Evolutionary conservation across 1,140 invertebrate genomes (phyloP).

Genomic region (Lucilia cuprina): DNA sequence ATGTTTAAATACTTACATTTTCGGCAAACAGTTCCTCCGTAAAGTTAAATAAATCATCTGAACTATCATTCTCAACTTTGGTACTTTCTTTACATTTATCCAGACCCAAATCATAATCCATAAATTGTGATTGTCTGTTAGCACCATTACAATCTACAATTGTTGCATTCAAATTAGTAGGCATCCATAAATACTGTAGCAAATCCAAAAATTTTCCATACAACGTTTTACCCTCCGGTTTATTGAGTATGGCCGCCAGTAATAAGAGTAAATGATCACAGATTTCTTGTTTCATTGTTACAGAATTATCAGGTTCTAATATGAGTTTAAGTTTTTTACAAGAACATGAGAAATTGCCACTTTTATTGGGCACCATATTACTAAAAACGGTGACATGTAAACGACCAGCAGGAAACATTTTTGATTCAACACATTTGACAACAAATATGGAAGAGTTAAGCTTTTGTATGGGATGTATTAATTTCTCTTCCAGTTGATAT

Average conservation of each 20-base stretch:
- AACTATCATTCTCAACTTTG: slow-evolving; percentile 7
- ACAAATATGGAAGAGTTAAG: slow-evolving; percentile 52
- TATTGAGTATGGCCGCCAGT: slow-evolving; percentile 53
- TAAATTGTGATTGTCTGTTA: not conserved
- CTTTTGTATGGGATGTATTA: slow-evolving; percentile 53
- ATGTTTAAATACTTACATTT: slow-evolving; percentile 43
- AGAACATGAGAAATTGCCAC: slow-evolving; percentile 48
- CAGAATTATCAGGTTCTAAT: slow-evolving; percentile 57
- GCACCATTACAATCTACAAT: slow-evolving; percentile 41
- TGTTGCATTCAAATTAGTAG: slow-evolving; percentile 48
- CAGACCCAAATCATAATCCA: not conserved
- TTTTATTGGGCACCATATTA: slow-evolving; percentile 46
- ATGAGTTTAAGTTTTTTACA: slow-evolving; percentile 59
- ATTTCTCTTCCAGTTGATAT: slow-evolving; percentile 48
- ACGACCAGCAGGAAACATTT: slow-evolving; percentile 50
- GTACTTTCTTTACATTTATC: not conserved
- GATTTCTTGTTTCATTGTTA: slow-evolving; percentile 60
- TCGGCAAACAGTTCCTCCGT: slow-evolving; percentile 47
- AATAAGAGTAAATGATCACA: slow-evolving; percentile 57
- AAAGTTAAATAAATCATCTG: slow-evolving; percentile 55
- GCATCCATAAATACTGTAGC: slow-evolving; percentile 56
- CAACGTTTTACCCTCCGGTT: slow-evolving; percentile 48
- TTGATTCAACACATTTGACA: slow-evolving; percentile 51
- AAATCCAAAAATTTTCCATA: slow-evolving; percentile 52
- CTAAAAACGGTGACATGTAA: slow-evolving; percentile 54